Evolutionary conservation across 2,113 vertebrate species (phyloP), one percentile per base, ranked within the genome.

Genomic region (Mus musculus): DNA sequence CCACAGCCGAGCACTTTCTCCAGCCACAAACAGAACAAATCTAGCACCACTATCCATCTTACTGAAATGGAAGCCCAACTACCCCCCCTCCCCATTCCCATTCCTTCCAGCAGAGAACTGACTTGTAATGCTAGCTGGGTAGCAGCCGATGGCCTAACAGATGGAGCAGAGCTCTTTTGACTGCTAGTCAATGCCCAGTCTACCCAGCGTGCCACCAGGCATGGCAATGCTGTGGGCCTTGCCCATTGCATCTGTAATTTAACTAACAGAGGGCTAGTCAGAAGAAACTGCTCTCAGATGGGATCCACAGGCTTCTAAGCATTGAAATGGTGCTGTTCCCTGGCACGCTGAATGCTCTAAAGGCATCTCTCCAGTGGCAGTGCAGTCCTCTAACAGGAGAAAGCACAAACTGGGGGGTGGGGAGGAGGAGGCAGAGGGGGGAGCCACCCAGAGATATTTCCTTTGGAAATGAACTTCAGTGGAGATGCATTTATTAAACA

Each of bases 301-400:
- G 30, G 36, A 86, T 81, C 77, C 88, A 63, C 1, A 33, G 59
- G 65, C 52, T 93, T 94, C 85, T 76, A 94, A 89, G 76, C 88
- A 77, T 80, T 92, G 42, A 78, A 88, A 71, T 11, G 65, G 81
- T 59, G 86, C 46, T 84, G 30, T 56, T 93, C n/a, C 63, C 54
- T 49, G 28, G 87, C 71, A 95, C 87, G 72, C 46, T 78, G 73
- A 82, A 80, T 42, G 67, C 46, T 96, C 84, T 90, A 91, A 86
- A 80, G 28, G n/a, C 33, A 36, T 71, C 39, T 82, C 77, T 52
- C 69, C 49, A 36, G 24, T 87, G 76, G 89, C 63, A 87, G 12
- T 30, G 65, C 46, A 84, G 42, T 9, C 36, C 46, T 93, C 72
- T 67, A 39, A 92, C 11, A n/a, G 56, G 14, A 96, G 42, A 95